Conservation (phyloP, 2,113 vertebrate species). For the Mionectes macconnelli region DNA sequence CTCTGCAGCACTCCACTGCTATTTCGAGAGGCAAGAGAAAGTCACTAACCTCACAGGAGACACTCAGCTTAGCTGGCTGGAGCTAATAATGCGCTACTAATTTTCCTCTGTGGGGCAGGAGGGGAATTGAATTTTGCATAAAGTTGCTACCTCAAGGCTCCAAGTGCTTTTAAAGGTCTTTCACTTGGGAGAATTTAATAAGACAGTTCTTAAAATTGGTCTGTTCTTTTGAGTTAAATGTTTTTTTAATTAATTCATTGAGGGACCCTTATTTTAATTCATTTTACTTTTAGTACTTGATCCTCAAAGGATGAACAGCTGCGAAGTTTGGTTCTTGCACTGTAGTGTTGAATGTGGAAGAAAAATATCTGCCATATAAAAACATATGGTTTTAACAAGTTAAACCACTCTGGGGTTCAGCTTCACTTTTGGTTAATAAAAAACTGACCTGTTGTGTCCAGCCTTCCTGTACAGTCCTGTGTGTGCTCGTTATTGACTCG, state of each 20-base stretch:
- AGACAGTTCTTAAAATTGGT: slow-evolving; percentile 59
- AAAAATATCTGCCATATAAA: slow-evolving; percentile 58
- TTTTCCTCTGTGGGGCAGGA: slow-evolving; percentile 66
- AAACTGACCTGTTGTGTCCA: slow-evolving; percentile 73
- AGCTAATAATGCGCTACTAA: slow-evolving; percentile 58
- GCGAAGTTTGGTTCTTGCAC: slow-evolving; percentile 62
- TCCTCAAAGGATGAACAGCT: slow-evolving; percentile 68
- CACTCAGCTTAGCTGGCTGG: slow-evolving; percentile 67
- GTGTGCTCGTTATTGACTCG: slow-evolving; percentile 44
- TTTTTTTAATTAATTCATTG: slow-evolving; percentile 10
- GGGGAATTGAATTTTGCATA: slow-evolving; percentile 73
- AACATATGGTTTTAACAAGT: slow-evolving; percentile 57
- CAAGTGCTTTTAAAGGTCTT: slow-evolving; percentile 77
- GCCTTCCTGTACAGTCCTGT: slow-evolving; percentile 44
- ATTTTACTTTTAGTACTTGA: slow-evolving; percentile 67
- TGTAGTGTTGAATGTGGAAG: slow-evolving; percentile 50
- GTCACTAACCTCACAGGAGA: slow-evolving; percentile 61
- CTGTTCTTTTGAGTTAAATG: slow-evolving; percentile 60
- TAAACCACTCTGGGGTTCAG: slow-evolving; percentile 65
- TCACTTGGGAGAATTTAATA: slow-evolving; percentile 69
- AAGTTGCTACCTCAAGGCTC: slow-evolving; percentile 85
- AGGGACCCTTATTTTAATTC: slow-evolving; percentile 68
- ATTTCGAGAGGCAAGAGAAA: slow-evolving; percentile 49
- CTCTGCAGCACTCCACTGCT: slow-evolving; percentile 70
- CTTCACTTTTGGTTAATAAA: slow-evolving; percentile 78